Base-by-base conservation (phyloP, 2,888 invertebrate species). In the Noctua janthe region DNA sequence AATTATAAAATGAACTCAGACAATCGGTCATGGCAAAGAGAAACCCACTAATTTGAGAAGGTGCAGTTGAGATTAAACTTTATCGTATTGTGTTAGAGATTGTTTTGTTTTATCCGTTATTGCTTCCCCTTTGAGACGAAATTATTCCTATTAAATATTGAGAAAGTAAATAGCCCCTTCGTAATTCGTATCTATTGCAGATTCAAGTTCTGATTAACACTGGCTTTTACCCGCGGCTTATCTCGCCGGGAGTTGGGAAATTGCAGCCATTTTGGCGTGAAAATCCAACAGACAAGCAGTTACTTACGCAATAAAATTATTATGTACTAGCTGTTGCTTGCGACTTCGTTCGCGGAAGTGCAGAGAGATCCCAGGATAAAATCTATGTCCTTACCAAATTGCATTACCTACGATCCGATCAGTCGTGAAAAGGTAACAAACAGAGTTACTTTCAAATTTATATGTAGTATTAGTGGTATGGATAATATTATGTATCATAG, bases 21-120 rank as follows among this genome's bases (percentile, higher is more conserved):
- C 70, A 85, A 86, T 85, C 76, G 74, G 86, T 80, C 76, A 85
- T 72, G 79, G 74, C 74, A 67, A 29, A 86, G 76, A 71, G 85
- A 76, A 84, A 85, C 29, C 69, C 10, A 74, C 51, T 17, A 47
- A 78, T 74, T 71, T 72, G 20, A 35, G 17, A 7, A 69, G 29
- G n/a, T 74, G 11, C 71, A 43, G 35, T 69, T 77, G 64, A 81
- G 49, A 74, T 81, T 74, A 56, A 29, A 82, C 82, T 74, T 51
- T 84, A 71, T 62, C 8, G 15, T 20, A 17, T 81, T 71, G 71
- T 11, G 29, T 51, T 70, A 77, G 23, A 54, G 35, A 39, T 71
- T 66, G 23, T 51, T 84, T 73, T 71, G n/a, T 43, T 59, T 54
- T 7, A 39, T n/a, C 5, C 20, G 20, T n/a, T 7, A 10, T 15